Evolutionary conservation across 2,797 vertebrate genomes (phyloP).

Genomic region (Staurois parvus): DNA sequence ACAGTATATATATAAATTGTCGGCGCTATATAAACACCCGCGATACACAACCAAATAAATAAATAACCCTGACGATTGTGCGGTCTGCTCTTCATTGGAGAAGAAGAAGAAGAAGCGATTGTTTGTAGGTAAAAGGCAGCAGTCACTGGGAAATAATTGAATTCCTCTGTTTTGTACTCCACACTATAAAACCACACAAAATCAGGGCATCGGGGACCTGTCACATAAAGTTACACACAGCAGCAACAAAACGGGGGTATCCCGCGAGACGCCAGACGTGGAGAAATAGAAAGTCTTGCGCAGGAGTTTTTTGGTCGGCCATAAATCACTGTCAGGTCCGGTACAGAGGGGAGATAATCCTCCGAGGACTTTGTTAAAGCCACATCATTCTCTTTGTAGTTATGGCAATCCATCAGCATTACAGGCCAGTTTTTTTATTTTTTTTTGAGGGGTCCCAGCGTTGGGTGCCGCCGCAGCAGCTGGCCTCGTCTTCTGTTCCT

Average conservation of each 20-base stretch:
- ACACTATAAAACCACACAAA: neutral
- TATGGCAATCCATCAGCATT: slow-evolving; percentile 38
- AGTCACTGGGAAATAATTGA: neutral
- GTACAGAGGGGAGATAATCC: slow-evolving; percentile 53
- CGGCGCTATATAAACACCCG: too few relatives aligned
- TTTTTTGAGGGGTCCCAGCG: neutral
- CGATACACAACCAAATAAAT: too few relatives aligned
- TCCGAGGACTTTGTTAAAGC: slow-evolving; percentile 37
- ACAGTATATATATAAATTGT: too few relatives aligned
- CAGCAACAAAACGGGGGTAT: slow-evolving; percentile 20
- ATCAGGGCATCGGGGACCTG: slow-evolving; percentile 22
- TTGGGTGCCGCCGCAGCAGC: too few relatives aligned
- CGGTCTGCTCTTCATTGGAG: too few relatives aligned
- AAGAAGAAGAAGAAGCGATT: neutral
- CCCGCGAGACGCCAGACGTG: slow-evolving; percentile 16
- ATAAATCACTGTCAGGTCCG: slow-evolving; percentile 56
- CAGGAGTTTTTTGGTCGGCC: slow-evolving; percentile 17
- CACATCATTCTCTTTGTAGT: slow-evolving; percentile 42
- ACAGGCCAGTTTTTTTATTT: too few relatives aligned
- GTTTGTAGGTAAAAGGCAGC: neutral
- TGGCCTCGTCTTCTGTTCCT: too few relatives aligned
- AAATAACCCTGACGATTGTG: too few relatives aligned
- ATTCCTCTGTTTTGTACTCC: neutral
- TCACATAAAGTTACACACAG: slow-evolving; percentile 29
- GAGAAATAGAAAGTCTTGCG: slow-evolving; percentile 23